Base-by-base conservation (phyloP, 1,140 invertebrate species). In the Bombus superbus region DNA sequence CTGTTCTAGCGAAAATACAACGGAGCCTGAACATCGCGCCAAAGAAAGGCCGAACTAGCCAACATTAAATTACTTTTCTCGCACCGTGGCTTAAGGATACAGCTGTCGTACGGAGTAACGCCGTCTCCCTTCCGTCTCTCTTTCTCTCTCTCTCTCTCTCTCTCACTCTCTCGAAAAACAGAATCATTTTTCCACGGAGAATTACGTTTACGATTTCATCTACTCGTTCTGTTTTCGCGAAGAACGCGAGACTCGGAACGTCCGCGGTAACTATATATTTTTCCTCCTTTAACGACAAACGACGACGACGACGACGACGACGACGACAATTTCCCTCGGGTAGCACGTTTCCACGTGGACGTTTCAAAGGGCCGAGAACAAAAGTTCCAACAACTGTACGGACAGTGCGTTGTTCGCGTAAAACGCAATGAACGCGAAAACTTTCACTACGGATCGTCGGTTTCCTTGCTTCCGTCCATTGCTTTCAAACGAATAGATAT, bases 31-130 rank as follows among this genome's bases (percentile, higher is more conserved):
- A 62, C 40, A 22, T 47, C 40, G 57, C 25, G 25, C 15, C 9
- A 42, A 77, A 71, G 44, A 22, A 78, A 83, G 59, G 15, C 13
- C 74, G n/a, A 22, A 57, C 35, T 53, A 71, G 68, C 72, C 62
- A 32, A 79, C 53, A 53, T 57, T 71, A 47, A 84, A 84, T 84
- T 84, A 78, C 75, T 57, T 84, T 69, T 38, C 75, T 66, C 28
- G 22, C 57, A 32, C 38, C 28, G 40, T 5, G 53, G 47, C 57
- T 57, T 77, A 77, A 77, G 62, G 28, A 69, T n/a, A n/a, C 18
- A 11, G 25, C 40, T 13, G 22, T 78, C 22, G 38, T 11, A 6
- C 38, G 18, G 15, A 8, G 10, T 18, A 73, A 22, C 71, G 38
- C 4, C 18, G 8, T 25, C 28, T 18, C 6, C 1, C 8, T 18